phyloP scores from a whole-genome alignment of 2,888 invertebrate genomes.

The Cephonodes hylas region DNA sequence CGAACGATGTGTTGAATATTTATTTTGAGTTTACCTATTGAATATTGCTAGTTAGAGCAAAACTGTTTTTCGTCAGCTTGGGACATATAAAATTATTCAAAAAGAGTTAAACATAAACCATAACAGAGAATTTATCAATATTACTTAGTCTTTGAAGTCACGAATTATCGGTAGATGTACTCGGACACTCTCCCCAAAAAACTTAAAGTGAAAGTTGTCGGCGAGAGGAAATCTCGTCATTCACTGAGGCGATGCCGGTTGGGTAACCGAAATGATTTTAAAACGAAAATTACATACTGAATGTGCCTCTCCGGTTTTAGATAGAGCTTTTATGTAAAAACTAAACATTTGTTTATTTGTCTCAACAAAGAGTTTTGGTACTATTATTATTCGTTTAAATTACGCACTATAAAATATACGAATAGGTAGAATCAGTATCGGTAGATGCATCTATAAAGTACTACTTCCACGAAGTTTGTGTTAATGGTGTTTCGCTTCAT shows the following conservation, averaged over 20 bases:
- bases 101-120: background rate
- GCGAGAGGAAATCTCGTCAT: constrained; percentile 66
- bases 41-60: too few relatives aligned
- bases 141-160: background rate
- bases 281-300: constrained; percentile 54
- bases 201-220: constrained; percentile 75
- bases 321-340: background rate
- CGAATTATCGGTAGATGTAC: background rate
- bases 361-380: background rate
- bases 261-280: constrained; percentile 66
- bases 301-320: constrained; percentile 23
- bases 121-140: background rate
- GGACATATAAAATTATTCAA: background rate
- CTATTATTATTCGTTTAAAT: too few relatives aligned
- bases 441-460: background rate
- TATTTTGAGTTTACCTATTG: too few relatives aligned
- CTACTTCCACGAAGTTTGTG: background rate
- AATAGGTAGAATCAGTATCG: too few relatives aligned
- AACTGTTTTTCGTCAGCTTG: background rate
- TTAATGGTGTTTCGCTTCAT: background rate
- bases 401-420: too few relatives aligned
- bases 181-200: constrained; percentile 49
- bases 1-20: background rate
- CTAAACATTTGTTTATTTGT: background rate
- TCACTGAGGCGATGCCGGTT: constrained; percentile 49